Percentiles rank a stretch among this genome's conserved stretches.
Conservation (phyloP, 2,888 invertebrate genomes). For the Platycnemis pennipes region DNA sequence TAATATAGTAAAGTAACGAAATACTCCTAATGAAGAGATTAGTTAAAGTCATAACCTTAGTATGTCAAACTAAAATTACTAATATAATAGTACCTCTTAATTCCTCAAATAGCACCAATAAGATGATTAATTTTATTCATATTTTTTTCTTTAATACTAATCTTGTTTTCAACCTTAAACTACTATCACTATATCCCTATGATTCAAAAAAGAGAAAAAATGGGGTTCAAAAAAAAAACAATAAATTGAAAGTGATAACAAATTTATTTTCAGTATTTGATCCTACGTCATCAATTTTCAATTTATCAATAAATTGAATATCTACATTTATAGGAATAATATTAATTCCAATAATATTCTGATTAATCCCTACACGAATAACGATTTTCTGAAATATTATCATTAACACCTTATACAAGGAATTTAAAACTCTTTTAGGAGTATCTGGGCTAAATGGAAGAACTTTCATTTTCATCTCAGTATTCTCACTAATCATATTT, state of each 20-base stretch:
- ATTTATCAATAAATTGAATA: constrained; percentile 82
- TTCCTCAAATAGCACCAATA: constrained; percentile 86
- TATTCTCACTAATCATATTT: constrained; percentile 83
- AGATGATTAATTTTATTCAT: constrained; percentile 80
- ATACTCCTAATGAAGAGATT: constrained; percentile 81
- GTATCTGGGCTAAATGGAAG: constrained; percentile 79
- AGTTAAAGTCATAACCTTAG: constrained; percentile 82
- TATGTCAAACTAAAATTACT: constrained; percentile 86
- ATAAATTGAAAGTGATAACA: constrained; percentile 84
- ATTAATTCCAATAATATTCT: constrained; percentile 81
- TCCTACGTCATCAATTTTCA: constrained; percentile 81
- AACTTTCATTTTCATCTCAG: constrained; percentile 81
- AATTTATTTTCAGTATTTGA: constrained; percentile 87
- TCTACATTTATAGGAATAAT: constrained; percentile 80
- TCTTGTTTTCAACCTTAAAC: no score
- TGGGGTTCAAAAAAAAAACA: no score
- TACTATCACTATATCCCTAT: no score
- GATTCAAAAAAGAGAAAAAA: constrained; percentile 75
- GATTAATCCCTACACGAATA: constrained; percentile 81
- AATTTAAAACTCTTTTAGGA: constrained; percentile 82
- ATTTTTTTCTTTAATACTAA: constrained; percentile 78
- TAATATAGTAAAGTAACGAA: constrained; percentile 81
- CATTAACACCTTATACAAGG: constrained; percentile 79
- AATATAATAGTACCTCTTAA: constrained; percentile 83
- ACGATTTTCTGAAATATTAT: constrained; percentile 80